These are phyloP conservation scores for Catostylus mosaicus DNA, from an alignment of 30 jellyfish, hydroid and myxozoan genomes.

Conservation along the genomic window DNA sequence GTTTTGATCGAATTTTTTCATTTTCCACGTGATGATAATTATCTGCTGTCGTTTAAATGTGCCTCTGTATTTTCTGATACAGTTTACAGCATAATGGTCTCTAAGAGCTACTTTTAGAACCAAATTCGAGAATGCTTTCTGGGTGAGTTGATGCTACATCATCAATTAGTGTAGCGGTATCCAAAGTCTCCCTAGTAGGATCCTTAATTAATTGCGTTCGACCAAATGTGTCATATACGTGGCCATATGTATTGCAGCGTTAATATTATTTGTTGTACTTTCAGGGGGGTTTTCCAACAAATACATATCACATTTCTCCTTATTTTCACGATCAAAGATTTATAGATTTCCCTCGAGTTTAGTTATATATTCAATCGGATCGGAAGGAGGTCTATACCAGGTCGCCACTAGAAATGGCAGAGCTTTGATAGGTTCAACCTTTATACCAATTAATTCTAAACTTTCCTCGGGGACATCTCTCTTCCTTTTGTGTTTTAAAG, in stretches of 20 bases:
- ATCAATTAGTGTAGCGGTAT: conserved; percentile 37
- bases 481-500: conserved; percentile 25
- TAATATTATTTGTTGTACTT: conserved; percentile 21
- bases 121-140: conserved; percentile 24
- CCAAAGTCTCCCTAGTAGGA: conserved; percentile 48
- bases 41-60: conserved; percentile 1
- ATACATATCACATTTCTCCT: conserved; percentile 25
- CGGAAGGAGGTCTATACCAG: conserved; percentile 42
- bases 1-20: conserved; percentile 14
- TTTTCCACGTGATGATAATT: conserved; percentile 20
- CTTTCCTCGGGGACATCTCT: conserved; percentile 23
- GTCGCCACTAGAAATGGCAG: conserved; percentile 6
- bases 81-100: conserved; percentile 32
- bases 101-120: conserved; percentile 33
- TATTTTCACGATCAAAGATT: conserved; percentile 6
- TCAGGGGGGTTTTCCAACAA: conserved; percentile 36
- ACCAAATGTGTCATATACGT: conserved; percentile 19
- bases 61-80: conserved; percentile 25
- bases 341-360: conserved; percentile 24
- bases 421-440: conserved; percentile 22
- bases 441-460: conserved; percentile 19
- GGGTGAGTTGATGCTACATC: conserved; percentile 29
- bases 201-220: conserved; percentile 42
- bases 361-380: conserved; percentile 19
- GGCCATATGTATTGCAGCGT: conserved; percentile 33